Conservation (phyloP, 2,113 vertebrate species). For the Dasypus novemcinctus region DNA sequence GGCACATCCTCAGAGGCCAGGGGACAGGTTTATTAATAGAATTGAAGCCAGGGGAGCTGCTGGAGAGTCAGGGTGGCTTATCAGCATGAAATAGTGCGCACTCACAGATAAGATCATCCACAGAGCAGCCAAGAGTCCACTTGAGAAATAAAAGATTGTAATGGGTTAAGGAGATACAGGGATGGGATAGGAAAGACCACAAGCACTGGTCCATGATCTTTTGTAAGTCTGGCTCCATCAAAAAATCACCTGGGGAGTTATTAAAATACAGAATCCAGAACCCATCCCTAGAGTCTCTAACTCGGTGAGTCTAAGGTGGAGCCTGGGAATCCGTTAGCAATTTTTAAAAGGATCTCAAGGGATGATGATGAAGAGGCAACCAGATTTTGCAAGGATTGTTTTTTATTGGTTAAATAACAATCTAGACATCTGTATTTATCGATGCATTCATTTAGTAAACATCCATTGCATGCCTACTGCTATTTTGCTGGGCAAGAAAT, state of each 20-base stretch:
- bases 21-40: conserved; percentile 71
- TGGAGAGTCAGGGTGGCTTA: conserved; percentile 36
- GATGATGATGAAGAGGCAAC: not conserved
- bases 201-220: not conserved
- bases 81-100: conserved; percentile 56
- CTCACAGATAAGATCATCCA: conserved; percentile 33
- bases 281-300: not conserved
- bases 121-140: not conserved
- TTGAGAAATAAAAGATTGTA: not conserved
- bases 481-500: not conserved
- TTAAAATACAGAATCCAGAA: not conserved
- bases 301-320: not conserved
- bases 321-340: not conserved
- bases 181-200: not conserved
- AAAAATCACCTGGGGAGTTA: not conserved
- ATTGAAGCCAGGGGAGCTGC: conserved; percentile 47
- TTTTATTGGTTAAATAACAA: not conserved
- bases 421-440: not conserved
- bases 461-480: too few species aligned
- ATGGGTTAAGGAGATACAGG: not conserved
- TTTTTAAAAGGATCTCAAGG: not conserved
- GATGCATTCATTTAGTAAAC: not conserved
- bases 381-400: not conserved
- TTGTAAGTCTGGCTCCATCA: not conserved
- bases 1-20: conserved; percentile 35